Base-by-base conservation (phyloP, 2,888 invertebrate genomes). In the Brenthis hecate region DNA sequence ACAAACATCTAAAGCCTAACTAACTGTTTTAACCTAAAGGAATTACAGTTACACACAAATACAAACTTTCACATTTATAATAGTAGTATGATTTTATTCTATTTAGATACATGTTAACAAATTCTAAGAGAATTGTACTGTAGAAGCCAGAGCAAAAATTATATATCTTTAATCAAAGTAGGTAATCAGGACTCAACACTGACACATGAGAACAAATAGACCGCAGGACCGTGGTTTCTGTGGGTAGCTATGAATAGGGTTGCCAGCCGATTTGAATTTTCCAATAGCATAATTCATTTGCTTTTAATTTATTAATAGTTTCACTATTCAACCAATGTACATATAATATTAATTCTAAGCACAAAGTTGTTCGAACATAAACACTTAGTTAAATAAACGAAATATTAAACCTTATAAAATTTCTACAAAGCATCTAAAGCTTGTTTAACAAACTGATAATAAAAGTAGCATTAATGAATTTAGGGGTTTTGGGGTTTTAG, bases 141-240 rank as follows among this genome's bases (percentile, higher is more conserved):
- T 60, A 60, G 50, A 60, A 11, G 11, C 13, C 36, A 53, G 36
- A 19, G 6, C 19, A 6, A 50, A 51, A 36, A 53, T 51, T 51
- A 62, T 43, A 36, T 53, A 64, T 53, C 61, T 61, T 60, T 61
- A 65, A 68, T 71, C 65, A 72, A 70, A 72, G 60, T 56, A 68
- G 66, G 66, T 70, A 70, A 68, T 68, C 68, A 61, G 72, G 70
- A 61, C 64, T 62, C 56, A 64, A 54, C 66, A 68, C 66, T 70
- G 72, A 72, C 70, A 70, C 66, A 72, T 72, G 74, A 68, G 73
- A 71, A 72, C 70, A 70, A 67, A 73, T 67, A 70, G 72, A 71
- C 73, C 74, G 64, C 74, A 69, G 55, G 56, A 57, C 58, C 73
- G 73, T 58, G 73, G 74, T 72, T 66, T 62, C 53, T 66, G 63